Base-by-base conservation (phyloP, 92 coral and sea anemone genomes). In the Parazoanthus atlanticus region DNA sequence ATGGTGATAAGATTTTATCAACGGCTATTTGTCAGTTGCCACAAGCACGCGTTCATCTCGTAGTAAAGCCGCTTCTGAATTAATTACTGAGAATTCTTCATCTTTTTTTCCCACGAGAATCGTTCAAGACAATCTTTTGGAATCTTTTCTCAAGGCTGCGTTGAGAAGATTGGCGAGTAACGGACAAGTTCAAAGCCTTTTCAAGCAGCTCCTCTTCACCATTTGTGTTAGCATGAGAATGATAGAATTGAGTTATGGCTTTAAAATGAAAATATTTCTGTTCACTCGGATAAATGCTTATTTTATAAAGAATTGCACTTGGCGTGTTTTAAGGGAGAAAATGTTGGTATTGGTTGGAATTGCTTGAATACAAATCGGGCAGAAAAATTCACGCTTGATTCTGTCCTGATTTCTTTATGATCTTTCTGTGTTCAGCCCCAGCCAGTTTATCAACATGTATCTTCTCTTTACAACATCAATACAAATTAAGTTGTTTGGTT, bases 261-360 rank as follows among this genome's bases (percentile, higher is more conserved):
- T 43, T 52, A 7, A 49, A 25, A 19, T 61, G n/a, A 61, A 61
- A 61, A 3, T 19, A 0, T 61, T 61, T 19, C 69, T 21, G 26
- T 21, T 23, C 69, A 25, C 69, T 61, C 69, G 69, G 69, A 61
- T 21, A 61, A 21, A 4, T 61, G 28, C 7, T 5, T 25, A 5
- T 56, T 72, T 72, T 72, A 26, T 13, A 72, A 11, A 17, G 19
- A 72, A 72, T 32, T 74, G 12, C 25, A 5, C 15, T 74, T 74
- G 78, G 78, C 28, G 43, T 74, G 26, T 74, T 74, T 74, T 74
- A 74, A 31, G 78, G 25, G 9, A 71, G 36, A 74, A 74, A 74
- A 33, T 31, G 9, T 32, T 32, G 41, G 32, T 32, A 15, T 17
- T 61, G 8, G 67, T 61, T 61, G 2, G 19, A 61, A 6, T 1